Percentiles rank a stretch among this genome's conserved stretches.
Conservation (phyloP, 2,888 invertebrate genomes). For the Tachina fera region DNA sequence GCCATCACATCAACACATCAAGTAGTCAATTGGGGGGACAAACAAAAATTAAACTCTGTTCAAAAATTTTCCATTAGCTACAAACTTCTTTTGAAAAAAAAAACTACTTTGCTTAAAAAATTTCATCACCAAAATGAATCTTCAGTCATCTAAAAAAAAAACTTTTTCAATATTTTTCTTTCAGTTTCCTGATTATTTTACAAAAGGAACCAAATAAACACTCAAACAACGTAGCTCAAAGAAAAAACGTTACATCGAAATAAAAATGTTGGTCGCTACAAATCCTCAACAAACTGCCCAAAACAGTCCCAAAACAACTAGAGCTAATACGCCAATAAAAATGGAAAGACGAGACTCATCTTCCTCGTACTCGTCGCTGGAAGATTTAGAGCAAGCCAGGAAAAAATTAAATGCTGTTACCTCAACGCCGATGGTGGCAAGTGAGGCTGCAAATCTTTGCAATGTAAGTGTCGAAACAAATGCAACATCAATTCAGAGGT, state of each 20-base stretch:
- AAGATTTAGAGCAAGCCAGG: slow-evolving; percentile 81
- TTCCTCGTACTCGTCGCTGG: slow-evolving; percentile 82
- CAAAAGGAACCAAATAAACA: not conserved
- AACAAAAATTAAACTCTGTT: not conserved
- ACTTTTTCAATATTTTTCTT: slow-evolving; percentile 16
- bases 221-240: slow-evolving; percentile 1
- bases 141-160: slow-evolving; percentile 53
- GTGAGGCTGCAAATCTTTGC: slow-evolving; percentile 40
- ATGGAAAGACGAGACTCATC: slow-evolving; percentile 82
- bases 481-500: not conserved
- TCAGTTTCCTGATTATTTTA: slow-evolving; percentile 42
- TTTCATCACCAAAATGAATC: slow-evolving; percentile 39
- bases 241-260: slow-evolving; percentile 34
- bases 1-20: too few species aligned
- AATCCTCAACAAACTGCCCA: slow-evolving; percentile 55
- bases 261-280: slow-evolving; percentile 70
- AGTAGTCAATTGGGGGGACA: not conserved
- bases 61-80: not conserved
- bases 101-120: slow-evolving; percentile 52
- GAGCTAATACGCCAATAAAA: slow-evolving; percentile 71
- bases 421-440: slow-evolving; percentile 76
- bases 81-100: slow-evolving; percentile 7
- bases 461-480: slow-evolving; percentile 34
- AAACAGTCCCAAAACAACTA: slow-evolving; percentile 57
- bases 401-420: slow-evolving; percentile 79